Conservation (phyloP, 2,888 invertebrate genomes). For the Caenorhabditis sp. region DNA sequence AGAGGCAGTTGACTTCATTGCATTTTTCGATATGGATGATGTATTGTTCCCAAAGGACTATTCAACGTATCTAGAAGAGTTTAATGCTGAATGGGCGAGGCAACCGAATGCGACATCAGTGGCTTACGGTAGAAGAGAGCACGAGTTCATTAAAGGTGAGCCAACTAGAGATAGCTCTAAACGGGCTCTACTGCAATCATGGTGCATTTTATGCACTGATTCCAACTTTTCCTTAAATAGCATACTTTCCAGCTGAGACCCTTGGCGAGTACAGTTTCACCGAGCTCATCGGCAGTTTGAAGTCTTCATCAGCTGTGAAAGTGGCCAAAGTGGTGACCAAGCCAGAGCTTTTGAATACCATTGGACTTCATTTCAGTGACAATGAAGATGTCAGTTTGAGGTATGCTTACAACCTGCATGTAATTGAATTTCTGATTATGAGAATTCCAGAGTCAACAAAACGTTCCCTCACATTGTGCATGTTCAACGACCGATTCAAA, state of each 20-base stretch:
- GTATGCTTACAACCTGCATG: no score
- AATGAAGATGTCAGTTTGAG: constrained; percentile 7
- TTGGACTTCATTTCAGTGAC: constrained; percentile 37
- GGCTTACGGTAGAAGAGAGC: constrained; percentile 33
- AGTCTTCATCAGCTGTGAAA: constrained; percentile 22
- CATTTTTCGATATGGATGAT: constrained; percentile 71
- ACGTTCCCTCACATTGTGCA: constrained; percentile 10
- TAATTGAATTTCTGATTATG: no score
- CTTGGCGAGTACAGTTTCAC: constrained; percentile 44
- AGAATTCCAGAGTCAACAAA: neutral
- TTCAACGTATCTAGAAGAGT: constrained; percentile 65
- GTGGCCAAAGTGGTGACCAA: constrained; percentile 33
- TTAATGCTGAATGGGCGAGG: constrained; percentile 21
- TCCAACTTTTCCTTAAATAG: no score
- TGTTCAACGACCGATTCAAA: constrained; percentile 48
- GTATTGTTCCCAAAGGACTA: constrained; percentile 64
- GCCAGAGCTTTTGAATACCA: constrained; percentile 31
- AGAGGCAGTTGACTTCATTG: constrained; percentile 64
- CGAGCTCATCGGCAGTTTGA: constrained; percentile 35
- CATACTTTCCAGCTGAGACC: constrained; percentile 23
- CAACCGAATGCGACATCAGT: neutral
- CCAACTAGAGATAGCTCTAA: no score
- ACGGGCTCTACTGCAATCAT: no score
- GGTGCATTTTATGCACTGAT: no score
- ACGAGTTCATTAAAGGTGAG: constrained; percentile 52